A percentile compares a stretch with the other conserved stretches of the same genome.
Evolutionary conservation across 2,113 vertebrate species (phyloP).

Genomic region (Scalopus aquaticus): DNA sequence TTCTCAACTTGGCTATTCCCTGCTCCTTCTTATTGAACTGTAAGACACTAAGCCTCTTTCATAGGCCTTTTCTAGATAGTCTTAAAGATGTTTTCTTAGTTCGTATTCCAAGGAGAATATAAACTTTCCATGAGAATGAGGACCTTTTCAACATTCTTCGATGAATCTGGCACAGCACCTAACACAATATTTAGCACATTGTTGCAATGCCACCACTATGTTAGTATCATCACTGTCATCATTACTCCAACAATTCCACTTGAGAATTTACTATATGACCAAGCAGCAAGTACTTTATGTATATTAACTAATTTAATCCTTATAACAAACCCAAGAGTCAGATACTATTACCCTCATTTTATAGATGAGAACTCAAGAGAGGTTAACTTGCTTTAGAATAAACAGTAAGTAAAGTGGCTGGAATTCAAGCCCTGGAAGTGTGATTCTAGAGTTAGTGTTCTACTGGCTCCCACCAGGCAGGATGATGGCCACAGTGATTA

Average conservation of each 20-base stretch:
- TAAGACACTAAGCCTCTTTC: background rate
- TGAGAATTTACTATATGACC: background rate
- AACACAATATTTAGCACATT: background rate
- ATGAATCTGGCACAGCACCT: background rate
- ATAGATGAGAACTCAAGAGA: background rate
- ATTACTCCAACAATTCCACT: background rate
- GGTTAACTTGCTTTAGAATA: background rate
- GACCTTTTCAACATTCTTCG: background rate
- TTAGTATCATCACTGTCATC: background rate
- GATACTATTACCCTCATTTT: background rate
- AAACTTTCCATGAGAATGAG: background rate
- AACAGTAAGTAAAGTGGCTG: slow-evolving; percentile 4
- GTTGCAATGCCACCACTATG: background rate
- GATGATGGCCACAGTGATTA: background rate
- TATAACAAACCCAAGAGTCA: background rate
- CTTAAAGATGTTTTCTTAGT: background rate
- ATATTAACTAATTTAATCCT: background rate
- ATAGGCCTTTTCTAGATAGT: background rate
- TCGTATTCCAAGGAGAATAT: background rate
- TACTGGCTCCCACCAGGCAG: background rate
- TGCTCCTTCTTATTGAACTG: slow-evolving; percentile 1
- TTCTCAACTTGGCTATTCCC: slow-evolving; percentile 29
- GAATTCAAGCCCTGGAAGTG: background rate
- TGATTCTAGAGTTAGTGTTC: slow-evolving; percentile 1
- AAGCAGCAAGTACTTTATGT: background rate